These are phyloP conservation scores for Anorthoa munda DNA, from an alignment of 2,888 invertebrate species.

Conservation along the genomic window DNA sequence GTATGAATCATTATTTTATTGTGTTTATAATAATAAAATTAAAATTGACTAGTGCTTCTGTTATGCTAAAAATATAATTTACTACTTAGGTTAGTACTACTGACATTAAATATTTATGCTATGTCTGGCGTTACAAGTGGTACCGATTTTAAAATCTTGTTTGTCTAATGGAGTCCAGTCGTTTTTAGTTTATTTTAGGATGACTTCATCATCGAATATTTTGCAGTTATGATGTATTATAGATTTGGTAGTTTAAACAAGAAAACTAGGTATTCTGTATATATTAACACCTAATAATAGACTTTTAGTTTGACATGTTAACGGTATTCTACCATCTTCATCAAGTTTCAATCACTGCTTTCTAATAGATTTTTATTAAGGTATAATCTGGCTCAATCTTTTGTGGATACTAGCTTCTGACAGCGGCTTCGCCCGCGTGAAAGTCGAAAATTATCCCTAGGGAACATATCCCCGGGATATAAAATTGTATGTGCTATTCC, in stretches of 20 bases:
- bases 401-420: too few species aligned
- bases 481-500: too few species aligned
- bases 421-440: too few species aligned
- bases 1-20: conserved; percentile 28
- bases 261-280: neutral
- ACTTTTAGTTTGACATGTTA: too few species aligned
- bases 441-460: too few species aligned
- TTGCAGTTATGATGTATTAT: neutral
- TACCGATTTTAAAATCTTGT: neutral
- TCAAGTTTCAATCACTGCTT: too few species aligned
- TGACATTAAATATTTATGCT: conserved; percentile 24
- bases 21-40: conserved; percentile 7
- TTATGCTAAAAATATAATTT: conserved; percentile 22
- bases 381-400: too few species aligned
- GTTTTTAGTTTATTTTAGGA: conserved; percentile 1
- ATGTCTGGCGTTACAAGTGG: conserved; percentile 30
- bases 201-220: conserved; percentile 13
- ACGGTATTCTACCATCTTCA: too few species aligned
- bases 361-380: too few species aligned
- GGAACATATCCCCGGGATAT: too few species aligned
- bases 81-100: neutral
- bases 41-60: conserved; percentile 12
- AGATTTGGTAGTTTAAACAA: neutral
- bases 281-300: too few species aligned
- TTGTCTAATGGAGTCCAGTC: conserved; percentile 2